Conservation (phyloP, 2,797 vertebrate genomes). For the Hydrophis major region DNA sequence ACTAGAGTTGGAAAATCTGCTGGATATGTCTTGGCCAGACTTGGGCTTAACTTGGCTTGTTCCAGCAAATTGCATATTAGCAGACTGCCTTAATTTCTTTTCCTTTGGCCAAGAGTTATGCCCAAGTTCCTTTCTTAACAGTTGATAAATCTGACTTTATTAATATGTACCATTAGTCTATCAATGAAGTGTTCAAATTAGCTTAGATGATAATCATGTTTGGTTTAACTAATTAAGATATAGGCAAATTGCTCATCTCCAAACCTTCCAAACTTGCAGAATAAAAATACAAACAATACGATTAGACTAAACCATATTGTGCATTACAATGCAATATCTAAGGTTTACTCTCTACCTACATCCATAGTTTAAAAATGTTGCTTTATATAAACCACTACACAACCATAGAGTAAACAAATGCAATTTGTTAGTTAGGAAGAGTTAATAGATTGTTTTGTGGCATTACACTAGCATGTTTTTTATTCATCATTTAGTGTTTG, state of each 20-base stretch:
- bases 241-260: background rate
- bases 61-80: background rate
- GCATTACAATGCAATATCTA: background rate
- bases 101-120: background rate
- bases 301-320: background rate
- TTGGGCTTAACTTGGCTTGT: background rate
- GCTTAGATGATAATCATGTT: background rate
- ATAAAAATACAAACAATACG: background rate
- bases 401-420: background rate
- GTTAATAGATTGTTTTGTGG: background rate
- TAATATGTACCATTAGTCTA: background rate
- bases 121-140: background rate
- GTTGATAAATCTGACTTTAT: background rate
- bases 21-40: background rate
- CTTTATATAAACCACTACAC: background rate
- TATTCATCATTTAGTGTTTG: background rate
- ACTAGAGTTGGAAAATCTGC: background rate
- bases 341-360: background rate
- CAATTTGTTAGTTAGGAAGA: background rate
- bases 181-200: background rate
- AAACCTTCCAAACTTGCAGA: background rate
- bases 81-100: background rate
- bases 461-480: background rate
- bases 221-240: background rate
- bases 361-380: background rate